Conservation (phyloP, 2,113 vertebrate species). For the Cettia cetti region DNA sequence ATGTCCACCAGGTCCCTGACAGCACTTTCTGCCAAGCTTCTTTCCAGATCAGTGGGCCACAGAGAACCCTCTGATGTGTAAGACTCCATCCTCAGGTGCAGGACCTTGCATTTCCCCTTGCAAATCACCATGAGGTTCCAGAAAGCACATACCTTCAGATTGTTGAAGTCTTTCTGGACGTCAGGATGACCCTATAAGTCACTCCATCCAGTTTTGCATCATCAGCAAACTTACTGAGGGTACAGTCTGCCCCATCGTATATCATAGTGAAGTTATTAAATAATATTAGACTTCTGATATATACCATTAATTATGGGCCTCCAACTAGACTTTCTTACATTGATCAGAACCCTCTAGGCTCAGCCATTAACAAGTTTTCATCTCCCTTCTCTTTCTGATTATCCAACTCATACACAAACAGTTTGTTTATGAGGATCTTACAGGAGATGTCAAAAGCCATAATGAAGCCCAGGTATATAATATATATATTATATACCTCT, state of each 20-base stretch:
- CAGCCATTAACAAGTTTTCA: background rate
- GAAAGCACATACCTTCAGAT: background rate
- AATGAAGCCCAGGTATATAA: background rate
- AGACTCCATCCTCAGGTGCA: background rate
- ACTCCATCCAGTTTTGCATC: background rate
- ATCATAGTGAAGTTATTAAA: background rate
- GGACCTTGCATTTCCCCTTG: background rate
- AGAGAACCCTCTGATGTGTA: background rate
- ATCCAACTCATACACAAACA: background rate
- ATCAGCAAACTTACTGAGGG: background rate
- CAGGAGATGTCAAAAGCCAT: background rate
- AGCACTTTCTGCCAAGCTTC: background rate
- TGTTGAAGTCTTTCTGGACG: background rate
- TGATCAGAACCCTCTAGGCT: background rate
- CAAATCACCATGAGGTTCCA: background rate
- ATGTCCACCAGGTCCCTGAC: background rate
- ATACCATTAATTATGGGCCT: background rate
- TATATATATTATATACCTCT: no score
- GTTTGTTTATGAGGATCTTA: background rate
- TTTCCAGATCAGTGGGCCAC: background rate
- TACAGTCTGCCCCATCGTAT: background rate
- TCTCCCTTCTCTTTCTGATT: background rate
- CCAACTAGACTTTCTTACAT: background rate
- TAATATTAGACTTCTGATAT: background rate
- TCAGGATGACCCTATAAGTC: background rate